Percentiles rank a stretch among this genome's conserved stretches.
These are phyloP conservation scores for Anticlea derivata DNA, from an alignment of 2,888 invertebrate species.

Conservation along the genomic window DNA sequence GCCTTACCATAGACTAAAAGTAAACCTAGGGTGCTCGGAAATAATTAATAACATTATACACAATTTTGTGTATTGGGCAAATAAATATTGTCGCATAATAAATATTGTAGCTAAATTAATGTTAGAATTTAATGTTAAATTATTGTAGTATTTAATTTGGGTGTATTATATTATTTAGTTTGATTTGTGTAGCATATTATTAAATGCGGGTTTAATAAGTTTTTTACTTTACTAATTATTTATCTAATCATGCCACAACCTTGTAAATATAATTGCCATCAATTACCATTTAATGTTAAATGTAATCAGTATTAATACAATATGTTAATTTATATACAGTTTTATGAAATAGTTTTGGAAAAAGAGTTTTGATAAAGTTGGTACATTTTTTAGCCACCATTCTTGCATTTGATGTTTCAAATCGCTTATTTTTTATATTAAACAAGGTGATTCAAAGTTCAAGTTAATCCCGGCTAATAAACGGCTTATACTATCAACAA, in stretches of 20 bases:
- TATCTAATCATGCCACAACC: conserved; percentile 63
- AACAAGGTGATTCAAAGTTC: too few relatives aligned
- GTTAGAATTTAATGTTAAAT: conserved; percentile 61
- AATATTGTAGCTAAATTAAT: conserved; percentile 35
- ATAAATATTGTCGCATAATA: not conserved
- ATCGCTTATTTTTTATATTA: too few relatives aligned
- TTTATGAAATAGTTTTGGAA: conserved; percentile 34
- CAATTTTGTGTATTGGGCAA: conserved; percentile 8
- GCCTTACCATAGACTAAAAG: conserved; percentile 34
- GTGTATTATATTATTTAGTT: conserved; percentile 64
- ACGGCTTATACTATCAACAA: too few relatives aligned
- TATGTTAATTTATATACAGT: conserved; percentile 70
- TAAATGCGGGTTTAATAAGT: conserved; percentile 72
- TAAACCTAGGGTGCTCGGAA: conserved; percentile 35
- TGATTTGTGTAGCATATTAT: conserved; percentile 56
- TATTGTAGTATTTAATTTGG: conserved; percentile 55
- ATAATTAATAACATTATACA: conserved; percentile 30
- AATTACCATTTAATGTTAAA: conserved; percentile 70
- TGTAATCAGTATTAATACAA: conserved; percentile 81
- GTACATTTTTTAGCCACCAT: too few relatives aligned
- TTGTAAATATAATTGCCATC: conserved; percentile 75
- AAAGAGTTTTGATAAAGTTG: not conserved
- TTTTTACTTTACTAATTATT: conserved; percentile 44
- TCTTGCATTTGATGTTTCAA: too few relatives aligned
- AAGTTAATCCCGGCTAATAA: too few relatives aligned